These are phyloP conservation scores for Babylonia areolata DNA, from an alignment of 1,140 invertebrate genomes.

Conservation along the genomic window DNA sequence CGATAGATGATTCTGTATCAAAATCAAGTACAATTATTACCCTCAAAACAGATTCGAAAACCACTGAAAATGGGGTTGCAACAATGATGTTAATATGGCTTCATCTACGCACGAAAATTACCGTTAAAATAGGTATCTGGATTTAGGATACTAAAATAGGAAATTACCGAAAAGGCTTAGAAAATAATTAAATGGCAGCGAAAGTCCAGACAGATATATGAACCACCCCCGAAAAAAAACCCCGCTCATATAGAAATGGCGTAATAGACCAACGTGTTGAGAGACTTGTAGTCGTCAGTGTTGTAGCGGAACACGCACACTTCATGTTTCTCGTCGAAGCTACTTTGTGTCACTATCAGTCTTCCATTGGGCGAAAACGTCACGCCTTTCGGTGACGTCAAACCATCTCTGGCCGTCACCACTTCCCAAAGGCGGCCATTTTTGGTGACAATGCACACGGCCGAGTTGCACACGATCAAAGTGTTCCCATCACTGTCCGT, in stretches of 20 bases:
- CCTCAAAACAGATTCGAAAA: too few species aligned
- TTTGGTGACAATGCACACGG: slow-evolving; percentile 68
- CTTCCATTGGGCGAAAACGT: slow-evolving; percentile 62
- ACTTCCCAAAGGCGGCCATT: slow-evolving; percentile 72
- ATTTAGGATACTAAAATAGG: too few species aligned
- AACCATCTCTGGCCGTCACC: slow-evolving; percentile 64
- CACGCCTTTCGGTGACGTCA: slow-evolving; percentile 66
- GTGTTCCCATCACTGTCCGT: slow-evolving; percentile 68
- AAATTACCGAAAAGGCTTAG: too few species aligned
- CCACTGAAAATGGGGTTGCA: too few species aligned
- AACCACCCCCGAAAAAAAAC: too few species aligned
- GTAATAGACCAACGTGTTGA: slow-evolving; percentile 70
- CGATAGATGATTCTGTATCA: too few species aligned
- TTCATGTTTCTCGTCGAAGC: slow-evolving; percentile 63
- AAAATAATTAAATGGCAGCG: too few species aligned
- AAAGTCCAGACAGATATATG: too few species aligned
- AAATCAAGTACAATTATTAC: too few species aligned
- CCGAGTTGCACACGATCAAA: slow-evolving; percentile 68
- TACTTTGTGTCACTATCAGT: slow-evolving; percentile 65
- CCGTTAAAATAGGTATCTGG: too few species aligned
- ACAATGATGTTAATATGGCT: too few species aligned
- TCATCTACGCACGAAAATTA: too few species aligned
- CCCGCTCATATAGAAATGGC: slow-evolving; percentile 70
- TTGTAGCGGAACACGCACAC: slow-evolving; percentile 67
- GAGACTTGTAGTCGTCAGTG: slow-evolving; percentile 66